A percentile compares a stretch with the other conserved stretches of the same genome.
Evolutionary conservation across 2,888 invertebrate genomes (phyloP).

Genomic region (Cheilosia impressa): DNA sequence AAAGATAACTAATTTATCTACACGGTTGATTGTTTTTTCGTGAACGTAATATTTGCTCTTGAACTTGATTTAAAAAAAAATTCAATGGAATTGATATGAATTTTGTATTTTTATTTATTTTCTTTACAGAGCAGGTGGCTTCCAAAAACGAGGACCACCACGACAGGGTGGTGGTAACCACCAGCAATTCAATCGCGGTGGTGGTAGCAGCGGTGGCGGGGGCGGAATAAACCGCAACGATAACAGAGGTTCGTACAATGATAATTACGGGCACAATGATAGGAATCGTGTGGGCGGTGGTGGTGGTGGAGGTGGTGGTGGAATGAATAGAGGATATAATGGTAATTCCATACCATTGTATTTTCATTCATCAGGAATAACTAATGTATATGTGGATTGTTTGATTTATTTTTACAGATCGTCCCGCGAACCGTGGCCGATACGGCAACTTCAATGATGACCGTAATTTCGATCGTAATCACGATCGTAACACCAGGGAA

Average conservation of each 20-base stretch:
- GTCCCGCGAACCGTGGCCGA: conserved; percentile 83
- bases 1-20: not conserved
- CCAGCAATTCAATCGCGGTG: conserved; percentile 79
- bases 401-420: conserved; percentile 79
- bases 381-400: conserved; percentile 28
- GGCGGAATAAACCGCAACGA: conserved; percentile 72
- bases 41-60: not conserved
- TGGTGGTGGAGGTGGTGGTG: conserved; percentile 81
- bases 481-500: conserved; percentile 82
- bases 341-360: conserved; percentile 81
- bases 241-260: conserved; percentile 83
- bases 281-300: conserved; percentile 84
- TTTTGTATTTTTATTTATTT: conserved; percentile 14
- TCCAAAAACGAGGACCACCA: conserved; percentile 83
- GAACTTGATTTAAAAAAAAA: not conserved
- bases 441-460: conserved; percentile 83
- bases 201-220: conserved; percentile 76
- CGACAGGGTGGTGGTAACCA: conserved; percentile 83
- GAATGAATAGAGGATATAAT: conserved; percentile 85
- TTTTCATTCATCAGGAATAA: conserved; percentile 54
- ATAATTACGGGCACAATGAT: conserved; percentile 83
- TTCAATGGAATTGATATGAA: not conserved
- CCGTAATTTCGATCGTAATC: conserved; percentile 81
- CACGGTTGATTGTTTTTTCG: not conserved
- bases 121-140: conserved; percentile 82